Percentiles rank a stretch among this genome's conserved stretches.
Evolutionary conservation across 1,140 invertebrate species (phyloP).

Genomic region (Elymnias hypermnestra): DNA sequence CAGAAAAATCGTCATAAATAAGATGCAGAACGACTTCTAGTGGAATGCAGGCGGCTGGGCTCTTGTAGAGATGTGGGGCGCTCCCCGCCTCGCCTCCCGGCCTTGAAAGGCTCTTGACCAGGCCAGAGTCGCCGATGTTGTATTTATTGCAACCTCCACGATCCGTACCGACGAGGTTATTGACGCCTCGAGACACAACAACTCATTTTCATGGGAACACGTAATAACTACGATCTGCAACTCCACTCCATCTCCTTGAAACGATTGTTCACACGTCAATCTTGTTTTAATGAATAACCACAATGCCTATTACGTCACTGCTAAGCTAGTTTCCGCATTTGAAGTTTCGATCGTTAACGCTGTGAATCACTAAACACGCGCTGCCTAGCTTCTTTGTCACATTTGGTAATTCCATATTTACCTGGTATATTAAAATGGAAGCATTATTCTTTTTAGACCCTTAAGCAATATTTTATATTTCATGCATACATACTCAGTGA

Average conservation of each 20-base stretch:
- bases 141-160: conserved; percentile 74
- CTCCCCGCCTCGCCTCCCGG: conserved; percentile 67
- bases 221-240: conserved; percentile 32
- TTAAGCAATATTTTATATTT: conserved; percentile 13
- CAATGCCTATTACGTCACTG: conserved; percentile 72
- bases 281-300: conserved; percentile 64
- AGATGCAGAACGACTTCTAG: conserved; percentile 16
- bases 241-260: conserved; percentile 54
- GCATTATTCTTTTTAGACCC: conserved; percentile 32
- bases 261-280: conserved; percentile 64
- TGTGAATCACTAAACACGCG: conserved; percentile 59
- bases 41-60: conserved; percentile 53
- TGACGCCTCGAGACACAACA: conserved; percentile 55
- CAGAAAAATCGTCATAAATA: no score
- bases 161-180: conserved; percentile 72
- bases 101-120: conserved; percentile 75
- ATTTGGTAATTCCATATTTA: conserved; percentile 1
- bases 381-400: not conserved
- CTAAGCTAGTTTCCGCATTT: conserved; percentile 66
- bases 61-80: conserved; percentile 56
- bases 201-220: conserved; percentile 53
- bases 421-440: no score
- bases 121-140: conserved; percentile 64
- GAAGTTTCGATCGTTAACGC: conserved; percentile 60
- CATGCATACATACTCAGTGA: conserved; percentile 9